Conservation (phyloP, 2,888 invertebrate genomes). For the Deroplatys truncata region DNA sequence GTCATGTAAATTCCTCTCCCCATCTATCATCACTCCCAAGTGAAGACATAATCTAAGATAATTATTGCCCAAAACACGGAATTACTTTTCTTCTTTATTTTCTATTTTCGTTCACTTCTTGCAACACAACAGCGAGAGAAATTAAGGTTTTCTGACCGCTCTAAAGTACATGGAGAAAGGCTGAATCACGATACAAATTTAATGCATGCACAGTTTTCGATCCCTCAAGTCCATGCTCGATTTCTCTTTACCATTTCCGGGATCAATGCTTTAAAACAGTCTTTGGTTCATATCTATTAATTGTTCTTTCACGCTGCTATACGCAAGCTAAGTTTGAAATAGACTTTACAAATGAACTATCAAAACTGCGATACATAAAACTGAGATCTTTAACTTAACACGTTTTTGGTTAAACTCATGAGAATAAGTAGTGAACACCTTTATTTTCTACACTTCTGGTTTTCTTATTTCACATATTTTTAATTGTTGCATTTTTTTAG, state of each 20-base stretch:
- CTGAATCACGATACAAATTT: neutral
- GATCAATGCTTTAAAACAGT: neutral
- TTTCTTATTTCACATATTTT: too few relatives aligned
- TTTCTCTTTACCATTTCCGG: neutral
- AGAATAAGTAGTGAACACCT: too few relatives aligned
- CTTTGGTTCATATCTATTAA: neutral
- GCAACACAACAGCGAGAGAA: neutral
- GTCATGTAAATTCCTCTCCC: neutral
- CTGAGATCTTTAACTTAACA: too few relatives aligned
- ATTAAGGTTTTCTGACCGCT: neutral
- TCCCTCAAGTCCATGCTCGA: neutral
- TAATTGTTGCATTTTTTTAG: too few relatives aligned
- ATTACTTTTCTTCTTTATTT: neutral
- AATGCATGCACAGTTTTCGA: neutral
- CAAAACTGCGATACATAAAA: too few relatives aligned
- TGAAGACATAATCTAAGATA: neutral
- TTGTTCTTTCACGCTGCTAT: too few relatives aligned
- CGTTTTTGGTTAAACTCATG: too few relatives aligned
- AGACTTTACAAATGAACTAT: too few relatives aligned
- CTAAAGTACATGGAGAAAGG: neutral
- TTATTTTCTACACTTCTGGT: too few relatives aligned
- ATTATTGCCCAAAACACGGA: neutral
- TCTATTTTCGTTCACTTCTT: neutral
- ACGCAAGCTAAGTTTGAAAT: too few relatives aligned
- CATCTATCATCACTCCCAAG: neutral